Conservation (phyloP, 1,140 invertebrate species). For the Leptestheria dahalacensis region DNA sequence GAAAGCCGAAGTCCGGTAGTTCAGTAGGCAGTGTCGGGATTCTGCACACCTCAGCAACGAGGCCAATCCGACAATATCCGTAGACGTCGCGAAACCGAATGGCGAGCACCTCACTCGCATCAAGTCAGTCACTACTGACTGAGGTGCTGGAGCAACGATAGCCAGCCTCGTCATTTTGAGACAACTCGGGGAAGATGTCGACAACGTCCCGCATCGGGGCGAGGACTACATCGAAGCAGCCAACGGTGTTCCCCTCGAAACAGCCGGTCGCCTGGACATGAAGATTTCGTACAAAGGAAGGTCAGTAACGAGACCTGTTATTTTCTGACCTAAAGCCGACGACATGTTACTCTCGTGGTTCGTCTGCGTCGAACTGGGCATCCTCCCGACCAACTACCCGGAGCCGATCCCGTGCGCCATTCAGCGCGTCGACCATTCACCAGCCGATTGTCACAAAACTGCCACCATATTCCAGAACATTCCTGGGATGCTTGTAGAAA, state of each 20-base stretch:
- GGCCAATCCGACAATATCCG: background rate
- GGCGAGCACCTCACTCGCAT: background rate
- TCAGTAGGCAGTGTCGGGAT: no score
- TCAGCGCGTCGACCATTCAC: conserved; percentile 20
- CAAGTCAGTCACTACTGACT: background rate
- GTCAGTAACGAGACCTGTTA: background rate
- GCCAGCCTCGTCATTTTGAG: background rate
- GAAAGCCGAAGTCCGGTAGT: background rate
- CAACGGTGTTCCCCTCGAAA: background rate
- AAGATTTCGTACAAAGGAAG: background rate
- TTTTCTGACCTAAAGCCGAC: background rate
- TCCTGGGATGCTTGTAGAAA: no score
- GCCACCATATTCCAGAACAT: no score
- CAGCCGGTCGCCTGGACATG: background rate
- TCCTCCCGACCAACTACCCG: background rate
- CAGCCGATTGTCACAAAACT: background rate
- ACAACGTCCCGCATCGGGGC: background rate
- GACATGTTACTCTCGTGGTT: conserved; percentile 4
- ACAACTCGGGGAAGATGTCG: background rate
- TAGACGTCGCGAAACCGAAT: background rate
- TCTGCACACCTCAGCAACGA: no score
- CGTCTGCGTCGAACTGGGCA: background rate
- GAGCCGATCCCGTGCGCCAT: background rate
- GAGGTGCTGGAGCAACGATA: background rate
- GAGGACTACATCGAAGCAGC: background rate